Conservation (phyloP, 2,113 vertebrate genomes). For the Dissostichus mawsoni region DNA sequence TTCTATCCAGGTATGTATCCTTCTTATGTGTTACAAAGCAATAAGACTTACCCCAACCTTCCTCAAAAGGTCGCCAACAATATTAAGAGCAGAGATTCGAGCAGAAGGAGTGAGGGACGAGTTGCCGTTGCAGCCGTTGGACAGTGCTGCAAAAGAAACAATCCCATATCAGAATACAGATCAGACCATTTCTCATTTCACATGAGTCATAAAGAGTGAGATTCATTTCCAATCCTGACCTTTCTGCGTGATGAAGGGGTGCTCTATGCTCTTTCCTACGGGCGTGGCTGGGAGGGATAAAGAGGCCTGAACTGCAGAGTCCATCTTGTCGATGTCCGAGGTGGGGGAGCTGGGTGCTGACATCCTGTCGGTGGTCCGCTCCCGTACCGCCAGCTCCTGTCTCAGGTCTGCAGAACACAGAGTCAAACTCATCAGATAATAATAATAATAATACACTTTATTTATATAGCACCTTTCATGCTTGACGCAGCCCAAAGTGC, state of each 20-base stretch:
- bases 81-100: constrained; percentile 97
- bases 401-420: constrained; percentile 87
- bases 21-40: neutral
- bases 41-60: constrained; percentile 94
- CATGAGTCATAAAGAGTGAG: neutral
- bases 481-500: too few relatives aligned
- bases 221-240: constrained; percentile 74
- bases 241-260: constrained; percentile 91
- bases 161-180: neutral
- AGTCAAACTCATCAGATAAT: neutral
- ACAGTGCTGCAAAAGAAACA: constrained; percentile 82
- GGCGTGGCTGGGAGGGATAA: constrained; percentile 96
- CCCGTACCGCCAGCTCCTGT: constrained; percentile 95
- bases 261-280: constrained; percentile 91
- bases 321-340: constrained; percentile 93
- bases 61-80: constrained; percentile 97
- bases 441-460: too few relatives aligned
- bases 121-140: constrained; percentile 91
- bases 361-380: constrained; percentile 94
- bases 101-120: constrained; percentile 95
- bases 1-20: neutral
- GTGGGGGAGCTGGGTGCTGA: constrained; percentile 97
- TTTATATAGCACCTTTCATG: too few relatives aligned
- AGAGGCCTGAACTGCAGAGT: constrained; percentile 94
- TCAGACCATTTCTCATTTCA: neutral